Conservation (phyloP, 2,113 vertebrate genomes). For the Apodemus speciosus region DNA sequence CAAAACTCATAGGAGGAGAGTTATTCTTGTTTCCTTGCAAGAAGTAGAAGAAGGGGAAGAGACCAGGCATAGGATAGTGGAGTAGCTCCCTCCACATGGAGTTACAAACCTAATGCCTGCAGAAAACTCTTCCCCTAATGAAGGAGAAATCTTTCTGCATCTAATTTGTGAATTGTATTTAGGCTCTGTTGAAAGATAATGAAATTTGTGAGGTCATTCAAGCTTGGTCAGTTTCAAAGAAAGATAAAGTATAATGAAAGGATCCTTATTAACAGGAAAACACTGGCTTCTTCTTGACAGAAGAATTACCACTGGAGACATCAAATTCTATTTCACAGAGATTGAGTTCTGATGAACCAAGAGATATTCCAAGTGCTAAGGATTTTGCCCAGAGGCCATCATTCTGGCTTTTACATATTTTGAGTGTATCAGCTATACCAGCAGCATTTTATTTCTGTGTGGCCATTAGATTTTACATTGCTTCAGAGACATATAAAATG, state of each 20-base stretch:
- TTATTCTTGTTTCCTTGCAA: neutral
- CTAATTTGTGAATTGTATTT: neutral
- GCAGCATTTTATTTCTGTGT: conserved; percentile 35
- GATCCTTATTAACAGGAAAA: conserved; percentile 25
- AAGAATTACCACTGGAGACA: conserved; percentile 45
- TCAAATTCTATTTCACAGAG: conserved; percentile 59
- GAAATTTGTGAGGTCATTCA: conserved; percentile 37
- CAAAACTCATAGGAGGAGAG: neutral
- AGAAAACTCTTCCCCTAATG: neutral
- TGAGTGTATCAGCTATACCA: conserved; percentile 47
- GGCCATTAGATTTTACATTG: conserved; percentile 62
- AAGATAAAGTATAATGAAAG: conserved; percentile 7
- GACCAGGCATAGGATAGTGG: neutral
- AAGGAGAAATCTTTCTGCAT: neutral
- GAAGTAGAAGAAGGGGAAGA: neutral
- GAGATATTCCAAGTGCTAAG: conserved; percentile 31
- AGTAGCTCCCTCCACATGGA: fast-evolving
- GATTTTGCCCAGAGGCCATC: conserved; percentile 19
- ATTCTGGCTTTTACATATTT: conserved; percentile 12
- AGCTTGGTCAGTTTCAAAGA: conserved; percentile 15
- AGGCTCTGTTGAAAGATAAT: conserved; percentile 29
- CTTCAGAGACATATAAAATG: conserved; percentile 57
- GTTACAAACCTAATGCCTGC: neutral
- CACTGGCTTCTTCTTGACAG: conserved; percentile 39
- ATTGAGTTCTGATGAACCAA: conserved; percentile 20